Conservation (phyloP, 1,140 invertebrate species). For the Neodiprion fabricii region DNA sequence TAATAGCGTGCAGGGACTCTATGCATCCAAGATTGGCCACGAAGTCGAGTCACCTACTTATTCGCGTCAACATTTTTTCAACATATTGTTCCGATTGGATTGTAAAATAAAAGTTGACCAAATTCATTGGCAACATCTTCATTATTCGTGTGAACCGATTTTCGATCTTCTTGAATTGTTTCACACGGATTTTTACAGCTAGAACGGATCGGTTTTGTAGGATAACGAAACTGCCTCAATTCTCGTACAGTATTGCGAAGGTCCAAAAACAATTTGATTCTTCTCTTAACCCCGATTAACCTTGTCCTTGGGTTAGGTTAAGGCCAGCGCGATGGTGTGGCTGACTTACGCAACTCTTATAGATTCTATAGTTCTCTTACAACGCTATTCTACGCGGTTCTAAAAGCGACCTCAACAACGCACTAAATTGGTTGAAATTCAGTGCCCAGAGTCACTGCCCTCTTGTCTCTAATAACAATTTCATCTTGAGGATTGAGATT, state of each 20-base stretch:
- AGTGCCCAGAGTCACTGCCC: slow-evolving; percentile 2
- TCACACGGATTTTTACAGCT: no score
- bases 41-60: no score
- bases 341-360: slow-evolving; percentile 1
- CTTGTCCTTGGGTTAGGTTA: slow-evolving; percentile 4
- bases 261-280: slow-evolving; percentile 7
- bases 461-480: not conserved
- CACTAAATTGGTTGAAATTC: not conserved
- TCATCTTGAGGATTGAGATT: not conserved
- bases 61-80: no score
- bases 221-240: no score
- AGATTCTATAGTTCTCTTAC: not conserved
- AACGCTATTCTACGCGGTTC: not conserved
- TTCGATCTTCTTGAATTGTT: no score
- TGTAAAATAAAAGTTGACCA: no score
- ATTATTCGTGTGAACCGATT: no score
- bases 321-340: not conserved
- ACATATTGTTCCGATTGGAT: no score
- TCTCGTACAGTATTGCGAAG: not conserved
- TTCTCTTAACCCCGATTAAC: slow-evolving; percentile 5
- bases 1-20: not conserved
- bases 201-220: no score
- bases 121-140: no score
- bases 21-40: no score
- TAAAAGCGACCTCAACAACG: not conserved